Percentiles rank a stretch among this genome's conserved stretches.
These are phyloP conservation scores for Epirrhoe tristata DNA, from an alignment of 2,888 invertebrate genomes.

Conservation along the genomic window DNA sequence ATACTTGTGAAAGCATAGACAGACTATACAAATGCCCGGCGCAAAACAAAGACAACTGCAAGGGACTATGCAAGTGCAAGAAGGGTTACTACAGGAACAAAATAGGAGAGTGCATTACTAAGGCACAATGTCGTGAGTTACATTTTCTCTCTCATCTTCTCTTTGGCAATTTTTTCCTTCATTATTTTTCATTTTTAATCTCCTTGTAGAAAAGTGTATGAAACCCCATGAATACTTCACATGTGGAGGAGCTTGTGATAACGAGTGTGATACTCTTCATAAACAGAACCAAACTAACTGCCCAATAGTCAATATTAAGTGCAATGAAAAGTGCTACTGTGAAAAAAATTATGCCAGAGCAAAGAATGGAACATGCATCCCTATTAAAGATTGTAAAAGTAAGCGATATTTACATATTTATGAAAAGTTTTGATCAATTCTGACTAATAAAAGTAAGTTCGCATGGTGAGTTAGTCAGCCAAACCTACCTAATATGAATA, in stretches of 20 bases:
- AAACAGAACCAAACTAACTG: constrained; percentile 49
- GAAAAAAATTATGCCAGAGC: constrained; percentile 55
- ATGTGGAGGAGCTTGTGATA: constrained; percentile 58
- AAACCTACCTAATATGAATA: too few species aligned
- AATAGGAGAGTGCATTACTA: constrained; percentile 43
- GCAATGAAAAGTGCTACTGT: constrained; percentile 59
- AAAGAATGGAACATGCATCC: constrained; percentile 50
- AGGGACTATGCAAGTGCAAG: constrained; percentile 47
- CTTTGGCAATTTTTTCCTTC: not conserved
- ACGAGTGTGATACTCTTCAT: constrained; percentile 49
- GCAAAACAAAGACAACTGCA: constrained; percentile 29
- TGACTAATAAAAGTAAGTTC: too few species aligned
- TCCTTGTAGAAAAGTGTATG: constrained; percentile 43
- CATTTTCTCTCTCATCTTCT: not conserved
- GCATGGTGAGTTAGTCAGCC: too few species aligned
- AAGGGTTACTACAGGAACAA: constrained; percentile 41
- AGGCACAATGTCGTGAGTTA: constrained; percentile 45
- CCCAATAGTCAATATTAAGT: constrained; percentile 52
- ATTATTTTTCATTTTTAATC: not conserved
- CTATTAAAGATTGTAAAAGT: constrained; percentile 43
- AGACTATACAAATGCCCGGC: constrained; percentile 25
- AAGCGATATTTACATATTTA: too few species aligned
- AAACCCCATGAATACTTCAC: constrained; percentile 48
- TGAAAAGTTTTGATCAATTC: too few species aligned
- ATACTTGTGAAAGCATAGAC: constrained; percentile 32